Evolutionary conservation across 2,888 invertebrate species (phyloP).

Genomic region (Phorcus lineatus): DNA sequence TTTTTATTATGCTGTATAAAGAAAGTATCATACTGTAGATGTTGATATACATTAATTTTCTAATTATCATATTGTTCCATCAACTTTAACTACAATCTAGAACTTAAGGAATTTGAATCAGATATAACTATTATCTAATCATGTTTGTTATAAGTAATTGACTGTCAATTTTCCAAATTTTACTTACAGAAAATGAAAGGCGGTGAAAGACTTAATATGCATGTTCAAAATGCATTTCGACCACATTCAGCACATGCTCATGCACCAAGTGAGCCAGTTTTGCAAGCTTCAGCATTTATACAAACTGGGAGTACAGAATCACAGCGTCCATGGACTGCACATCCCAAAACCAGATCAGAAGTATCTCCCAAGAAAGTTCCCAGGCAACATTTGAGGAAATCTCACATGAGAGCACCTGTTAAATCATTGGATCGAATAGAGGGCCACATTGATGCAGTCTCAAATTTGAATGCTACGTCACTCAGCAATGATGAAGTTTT

Average conservation of each 20-base stretch:
- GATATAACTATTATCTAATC: too few relatives aligned
- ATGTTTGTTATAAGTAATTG: too few relatives aligned
- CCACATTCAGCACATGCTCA: slow-evolving; percentile 35
- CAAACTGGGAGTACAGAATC: background rate
- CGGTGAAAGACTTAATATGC: background rate
- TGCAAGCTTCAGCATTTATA: slow-evolving; percentile 18
- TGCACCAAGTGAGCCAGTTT: background rate
- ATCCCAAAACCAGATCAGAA: slow-evolving; percentile 35
- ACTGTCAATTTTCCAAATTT: background rate
- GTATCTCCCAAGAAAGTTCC: slow-evolving; percentile 36
- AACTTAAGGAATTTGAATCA: too few relatives aligned
- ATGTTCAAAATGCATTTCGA: slow-evolving; percentile 1
- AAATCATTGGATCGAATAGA: background rate
- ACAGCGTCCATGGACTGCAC: slow-evolving; percentile 43
- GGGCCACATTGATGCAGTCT: background rate
- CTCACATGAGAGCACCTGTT: slow-evolving; percentile 37
- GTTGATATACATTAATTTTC: too few relatives aligned
- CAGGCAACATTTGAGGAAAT: slow-evolving; percentile 35
- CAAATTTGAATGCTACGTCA: background rate
- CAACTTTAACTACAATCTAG: too few relatives aligned
- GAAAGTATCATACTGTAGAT: too few relatives aligned
- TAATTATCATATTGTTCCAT: too few relatives aligned
- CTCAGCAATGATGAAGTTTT: too few relatives aligned
- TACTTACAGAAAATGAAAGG: background rate
- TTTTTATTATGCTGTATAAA: too few relatives aligned